Conservation (phyloP, 2,888 invertebrate species). For the Lasioglossum lativentre region DNA sequence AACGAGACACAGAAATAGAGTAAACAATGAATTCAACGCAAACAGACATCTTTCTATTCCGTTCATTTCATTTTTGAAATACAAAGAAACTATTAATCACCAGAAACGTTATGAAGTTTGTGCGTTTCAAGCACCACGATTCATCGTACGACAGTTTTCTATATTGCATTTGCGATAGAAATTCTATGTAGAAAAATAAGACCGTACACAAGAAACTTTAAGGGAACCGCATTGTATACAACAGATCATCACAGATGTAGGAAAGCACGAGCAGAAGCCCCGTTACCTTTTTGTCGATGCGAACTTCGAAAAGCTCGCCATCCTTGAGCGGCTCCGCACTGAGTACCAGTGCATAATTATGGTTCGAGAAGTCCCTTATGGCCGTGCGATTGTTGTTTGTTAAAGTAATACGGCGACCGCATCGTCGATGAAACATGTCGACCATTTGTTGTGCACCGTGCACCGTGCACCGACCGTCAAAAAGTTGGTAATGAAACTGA, state of each 20-base stretch:
- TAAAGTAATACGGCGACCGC: conserved; percentile 94
- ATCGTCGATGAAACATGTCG: conserved; percentile 90
- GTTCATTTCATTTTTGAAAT: not conserved
- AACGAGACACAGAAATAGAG: not conserved
- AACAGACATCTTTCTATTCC: not conserved
- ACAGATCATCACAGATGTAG: conserved; percentile 36
- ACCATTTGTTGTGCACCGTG: conserved; percentile 71
- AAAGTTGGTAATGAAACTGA: too few species aligned
- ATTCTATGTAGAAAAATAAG: not conserved
- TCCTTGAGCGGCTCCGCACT: conserved; percentile 92
- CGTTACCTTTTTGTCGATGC: conserved; percentile 94
- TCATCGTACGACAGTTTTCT: not conserved
- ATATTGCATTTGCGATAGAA: not conserved
- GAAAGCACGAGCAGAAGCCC: not conserved
- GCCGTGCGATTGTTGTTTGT: conserved; percentile 94
- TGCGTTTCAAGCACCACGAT: conserved; percentile 7
- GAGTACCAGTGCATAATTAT: conserved; percentile 95
- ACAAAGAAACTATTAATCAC: not conserved
- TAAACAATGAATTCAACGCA: not conserved
- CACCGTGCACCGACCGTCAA: conserved; percentile 38
- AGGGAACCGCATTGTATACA: conserved; percentile 29
- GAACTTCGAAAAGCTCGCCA: conserved; percentile 94
- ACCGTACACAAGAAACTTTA: not conserved
- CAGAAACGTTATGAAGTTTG: not conserved
- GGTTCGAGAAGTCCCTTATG: conserved; percentile 91